Base-by-base conservation (phyloP, 2,888 invertebrate species). In the Melanophora roralis region DNA sequence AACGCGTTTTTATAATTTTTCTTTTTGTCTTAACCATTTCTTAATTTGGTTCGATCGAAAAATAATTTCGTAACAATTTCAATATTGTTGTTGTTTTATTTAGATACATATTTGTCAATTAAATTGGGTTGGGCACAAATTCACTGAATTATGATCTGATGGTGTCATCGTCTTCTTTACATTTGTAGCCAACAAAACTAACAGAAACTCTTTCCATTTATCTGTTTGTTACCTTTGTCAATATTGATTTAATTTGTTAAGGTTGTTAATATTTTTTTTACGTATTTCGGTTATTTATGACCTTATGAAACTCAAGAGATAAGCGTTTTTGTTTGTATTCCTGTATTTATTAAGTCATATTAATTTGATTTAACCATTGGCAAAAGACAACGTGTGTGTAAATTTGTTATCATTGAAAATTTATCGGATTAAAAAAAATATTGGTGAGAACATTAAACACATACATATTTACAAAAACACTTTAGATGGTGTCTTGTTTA, bases 181-280 rank as follows among this genome's bases (percentile, higher is more conserved):
- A 69, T 57, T 78, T 78, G 62, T 79, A 59, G 74, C 78, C 74
- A 78, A 78, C 57, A 47, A 49, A 67, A 9, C 36, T 34, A 62
- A 2, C 14, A 23, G 16, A 49, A 51, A 62, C 43, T 67, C 14
- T 59, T 69, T 71, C 51, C 55, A 34, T 36, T 71, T 69, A 69
- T 64, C 65, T 57, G 27, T 67, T 78, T 76, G 16, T 76, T 73
- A 80, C 80, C 80, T 80, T 76, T 73, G 76, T 80, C 80, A 80
- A 80, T 80, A 80, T 80, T 80, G 76, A 67, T 53, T 76, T 76
- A 76, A 76, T 71, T 80, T 67, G 45, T 34, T 67, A 38, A 40
- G 47, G 57, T 65, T 74, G n/a, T 60, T 55, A 23, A 40, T 21
- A 49, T 36, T 43, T 40, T 45, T 1, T 21, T 60, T 38, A 55